Evolutionary conservation across 2,888 invertebrate species (phyloP).

Genomic region (Anoplius nigerrimus): DNA sequence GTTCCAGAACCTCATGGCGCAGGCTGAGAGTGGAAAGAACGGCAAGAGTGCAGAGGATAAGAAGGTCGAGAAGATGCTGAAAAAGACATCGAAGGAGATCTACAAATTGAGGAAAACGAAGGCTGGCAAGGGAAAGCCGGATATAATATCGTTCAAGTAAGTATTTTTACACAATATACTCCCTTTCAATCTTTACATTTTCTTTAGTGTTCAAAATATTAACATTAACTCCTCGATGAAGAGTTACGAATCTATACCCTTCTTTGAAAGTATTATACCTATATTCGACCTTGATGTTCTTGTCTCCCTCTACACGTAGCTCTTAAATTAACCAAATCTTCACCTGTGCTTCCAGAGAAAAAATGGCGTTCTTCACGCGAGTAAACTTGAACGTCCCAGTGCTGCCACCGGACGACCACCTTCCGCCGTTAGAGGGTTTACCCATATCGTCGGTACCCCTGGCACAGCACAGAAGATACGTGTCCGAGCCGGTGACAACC

Average conservation of each 20-base stretch:
- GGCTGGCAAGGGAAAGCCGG: conserved; percentile 91
- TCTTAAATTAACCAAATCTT: conserved; percentile 9
- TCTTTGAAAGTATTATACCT: no score
- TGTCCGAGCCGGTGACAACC: conserved; percentile 62
- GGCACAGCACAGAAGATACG: conserved; percentile 63
- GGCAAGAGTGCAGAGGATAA: conserved; percentile 81
- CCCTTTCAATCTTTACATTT: neutral
- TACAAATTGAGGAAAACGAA: conserved; percentile 91
- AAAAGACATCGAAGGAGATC: conserved; percentile 93
- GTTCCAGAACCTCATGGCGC: conserved; percentile 83
- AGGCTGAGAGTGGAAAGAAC: conserved; percentile 77
- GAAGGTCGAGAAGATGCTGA: conserved; percentile 87
- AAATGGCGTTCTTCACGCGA: conserved; percentile 96
- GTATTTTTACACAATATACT: conserved; percentile 69
- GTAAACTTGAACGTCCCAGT: conserved; percentile 86
- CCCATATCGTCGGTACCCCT: conserved; percentile 34
- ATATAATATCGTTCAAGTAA: conserved; percentile 94
- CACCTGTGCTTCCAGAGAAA: conserved; percentile 83
- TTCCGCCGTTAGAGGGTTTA: conserved; percentile 42
- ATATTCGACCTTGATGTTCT: no score
- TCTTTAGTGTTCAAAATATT: neutral
- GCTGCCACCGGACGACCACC: conserved; percentile 82
- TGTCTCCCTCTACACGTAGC: no score
- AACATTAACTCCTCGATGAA: neutral
- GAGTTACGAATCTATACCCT: no score